A percentile compares a stretch with the other conserved stretches of the same genome.
Evolutionary conservation across 2,113 vertebrate species (phyloP).

Genomic region (Corvus cornix): DNA sequence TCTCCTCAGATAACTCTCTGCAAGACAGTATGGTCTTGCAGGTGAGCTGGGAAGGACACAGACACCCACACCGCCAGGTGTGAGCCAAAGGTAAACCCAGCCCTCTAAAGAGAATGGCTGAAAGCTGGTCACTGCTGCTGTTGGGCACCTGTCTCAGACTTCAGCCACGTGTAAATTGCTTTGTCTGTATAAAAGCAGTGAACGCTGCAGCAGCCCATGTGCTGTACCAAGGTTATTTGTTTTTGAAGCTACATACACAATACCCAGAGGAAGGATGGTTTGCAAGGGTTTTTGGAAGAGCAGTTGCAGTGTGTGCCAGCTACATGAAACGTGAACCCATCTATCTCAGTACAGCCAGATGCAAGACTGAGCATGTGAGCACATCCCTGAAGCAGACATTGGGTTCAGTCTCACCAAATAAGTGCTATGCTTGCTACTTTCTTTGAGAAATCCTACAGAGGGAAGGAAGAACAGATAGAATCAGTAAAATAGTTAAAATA

Average conservation of each 20-base stretch:
- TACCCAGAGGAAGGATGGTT: neutral
- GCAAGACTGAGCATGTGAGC: neutral
- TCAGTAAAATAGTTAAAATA: neutral
- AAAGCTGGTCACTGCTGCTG: neutral
- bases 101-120: too few relatives aligned
- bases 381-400: neutral
- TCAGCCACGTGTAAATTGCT: neutral
- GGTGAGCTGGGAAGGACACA: neutral
- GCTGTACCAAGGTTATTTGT: neutral
- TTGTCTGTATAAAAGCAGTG: neutral
- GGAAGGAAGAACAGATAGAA: neutral
- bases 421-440: neutral
- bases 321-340: neutral
- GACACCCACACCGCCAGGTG: neutral
- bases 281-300: neutral
- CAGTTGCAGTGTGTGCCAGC: neutral
- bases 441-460: neutral
- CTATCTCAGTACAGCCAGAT: neutral
- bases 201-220: neutral
- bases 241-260: neutral
- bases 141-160: neutral
- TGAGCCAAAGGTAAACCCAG: neutral
- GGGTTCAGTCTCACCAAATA: neutral
- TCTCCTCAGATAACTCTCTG: neutral
- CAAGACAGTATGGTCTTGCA: fast-evolving